Base-by-base conservation (phyloP, 2,888 invertebrate genomes). In the Lochmaea capreae region DNA sequence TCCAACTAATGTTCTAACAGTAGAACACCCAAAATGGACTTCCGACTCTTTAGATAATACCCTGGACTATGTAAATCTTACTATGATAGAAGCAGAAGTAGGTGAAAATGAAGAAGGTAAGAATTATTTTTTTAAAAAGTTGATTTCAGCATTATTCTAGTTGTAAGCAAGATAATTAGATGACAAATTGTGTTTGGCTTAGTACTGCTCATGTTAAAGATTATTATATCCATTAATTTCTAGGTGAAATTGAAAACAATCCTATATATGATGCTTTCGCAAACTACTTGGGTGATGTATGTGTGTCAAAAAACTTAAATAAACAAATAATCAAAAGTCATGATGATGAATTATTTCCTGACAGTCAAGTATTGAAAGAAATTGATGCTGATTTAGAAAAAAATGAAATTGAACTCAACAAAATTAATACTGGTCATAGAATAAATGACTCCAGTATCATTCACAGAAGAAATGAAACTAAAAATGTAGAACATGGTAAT, bases 361-460 rank as follows among this genome's bases (percentile, higher is more conserved):
- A 80, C 66, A 83, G 81, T 2, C 84, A 84, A 81, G 76, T 81
- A 16, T 74, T 83, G 18, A 79, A 81, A 43, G 80, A 84, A 77
- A 79, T 85, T 39, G 83, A 84, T 61, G 49, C 67, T 18, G 12
- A 59, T 75, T 14, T 33, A 71, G 62, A 74, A 76, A 69, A 72
- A 72, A 62, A 68, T 16, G 58, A 59, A 12, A 26, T 49, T 18
- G 12, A 33, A 5, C 42, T 14, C 26, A 18, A 39, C 16, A 71
- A 22, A 18, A 18, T 63, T 22, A 49, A 43, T 18, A 52, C 9
- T 18, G 12, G 42, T 67, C 54, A 65, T 57, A 46, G 5, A 46
- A 43, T n/a, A 63, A 67, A 73, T 59, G 22, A 12, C 46, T 16
- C 62, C 43, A 4, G 42, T 52, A 63, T 3, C 10, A n/a, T 18